These are phyloP conservation scores for Coreius guichenoti DNA, from an alignment of 2,797 vertebrate genomes.

Conservation along the genomic window DNA sequence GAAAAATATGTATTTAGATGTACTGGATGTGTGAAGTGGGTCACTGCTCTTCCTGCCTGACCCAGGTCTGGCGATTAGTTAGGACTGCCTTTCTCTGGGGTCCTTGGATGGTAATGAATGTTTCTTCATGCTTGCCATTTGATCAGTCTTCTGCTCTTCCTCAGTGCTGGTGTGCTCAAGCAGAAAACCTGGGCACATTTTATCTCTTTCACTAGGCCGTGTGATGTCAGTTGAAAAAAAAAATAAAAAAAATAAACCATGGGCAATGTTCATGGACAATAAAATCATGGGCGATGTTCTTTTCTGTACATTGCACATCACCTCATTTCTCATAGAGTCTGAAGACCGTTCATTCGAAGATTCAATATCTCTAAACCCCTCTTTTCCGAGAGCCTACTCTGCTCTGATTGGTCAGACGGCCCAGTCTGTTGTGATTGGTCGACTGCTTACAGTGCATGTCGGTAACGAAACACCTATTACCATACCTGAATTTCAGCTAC, in stretches of 20 bases:
- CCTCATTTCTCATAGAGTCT: background rate
- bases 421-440: too few relatives aligned
- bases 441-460: background rate
- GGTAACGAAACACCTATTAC: background rate
- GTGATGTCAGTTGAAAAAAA: background rate
- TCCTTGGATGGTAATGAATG: conserved; percentile 35
- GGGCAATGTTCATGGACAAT: background rate
- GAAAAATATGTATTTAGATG: conserved; percentile 61
- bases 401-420: background rate
- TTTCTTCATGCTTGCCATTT: conserved; percentile 30
- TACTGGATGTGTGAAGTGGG: conserved; percentile 58
- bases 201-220: background rate
- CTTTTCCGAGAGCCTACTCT: too few relatives aligned
- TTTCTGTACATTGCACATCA: background rate
- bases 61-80: conserved; percentile 41
- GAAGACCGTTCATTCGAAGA: background rate
- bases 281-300: background rate
- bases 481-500: background rate
- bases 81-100: conserved; percentile 42
- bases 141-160: conserved; percentile 7
- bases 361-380: too few relatives aligned
- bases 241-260: background rate
- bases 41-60: conserved; percentile 53
- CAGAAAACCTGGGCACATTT: conserved; percentile 25
- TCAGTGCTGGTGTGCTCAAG: background rate